Evolutionary conservation across 2,797 vertebrate species (phyloP).

Genomic region (Semotilus atromaculatus): DNA sequence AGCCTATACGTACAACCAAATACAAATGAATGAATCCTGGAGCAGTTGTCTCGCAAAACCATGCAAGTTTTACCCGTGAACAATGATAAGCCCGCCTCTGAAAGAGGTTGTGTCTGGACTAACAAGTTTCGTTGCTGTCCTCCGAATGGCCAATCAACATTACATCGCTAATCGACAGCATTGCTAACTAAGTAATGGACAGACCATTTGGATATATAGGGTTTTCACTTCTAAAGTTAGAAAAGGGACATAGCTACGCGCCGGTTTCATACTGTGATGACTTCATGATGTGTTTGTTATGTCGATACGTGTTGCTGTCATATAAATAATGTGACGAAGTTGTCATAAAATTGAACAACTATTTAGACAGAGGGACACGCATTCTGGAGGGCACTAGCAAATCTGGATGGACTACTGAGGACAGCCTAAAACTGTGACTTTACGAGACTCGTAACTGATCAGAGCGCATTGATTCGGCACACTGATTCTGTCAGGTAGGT

Average conservation of each 20-base stretch:
- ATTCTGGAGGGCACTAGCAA: background rate
- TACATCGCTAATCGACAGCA: background rate
- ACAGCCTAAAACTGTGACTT: conserved; percentile 16
- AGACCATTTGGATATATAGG: background rate
- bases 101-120: conserved; percentile 18
- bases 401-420: conserved; percentile 11
- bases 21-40: background rate
- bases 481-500: conserved; percentile 39
- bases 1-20: background rate
- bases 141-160: conserved; percentile 36
- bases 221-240: background rate
- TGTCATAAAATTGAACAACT: conserved; percentile 32
- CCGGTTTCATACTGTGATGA: background rate
- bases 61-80: background rate
- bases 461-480: conserved; percentile 1
- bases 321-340: conserved; percentile 47
- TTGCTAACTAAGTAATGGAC: conserved; percentile 30
- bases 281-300: conserved; percentile 38
- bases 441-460: conserved; percentile 15
- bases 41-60: background rate
- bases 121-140: conserved; percentile 16
- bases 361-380: conserved; percentile 24
- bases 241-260: background rate
- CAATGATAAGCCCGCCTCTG: conserved; percentile 12
- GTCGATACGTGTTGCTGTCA: conserved; percentile 29